A percentile compares a stretch with the other conserved stretches of the same genome.
Evolutionary conservation across 2,113 vertebrate species (phyloP).

Genomic region (Chascanopsetta lugubris): DNA sequence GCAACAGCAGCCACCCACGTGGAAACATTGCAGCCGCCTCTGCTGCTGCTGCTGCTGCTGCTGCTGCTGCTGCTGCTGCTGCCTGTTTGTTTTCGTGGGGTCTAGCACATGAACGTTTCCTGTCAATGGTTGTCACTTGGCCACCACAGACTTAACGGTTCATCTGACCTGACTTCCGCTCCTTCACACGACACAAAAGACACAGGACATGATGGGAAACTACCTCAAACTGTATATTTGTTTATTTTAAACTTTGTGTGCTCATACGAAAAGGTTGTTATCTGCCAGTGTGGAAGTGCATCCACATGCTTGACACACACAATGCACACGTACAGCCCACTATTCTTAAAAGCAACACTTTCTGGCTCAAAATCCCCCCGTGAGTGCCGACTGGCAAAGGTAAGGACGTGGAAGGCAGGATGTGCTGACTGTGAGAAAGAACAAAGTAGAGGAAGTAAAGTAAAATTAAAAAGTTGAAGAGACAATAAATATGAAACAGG

Average conservation of each 20-base stretch:
- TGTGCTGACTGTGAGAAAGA: no score
- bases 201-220: constrained; percentile 12
- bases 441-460: neutral
- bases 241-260: neutral
- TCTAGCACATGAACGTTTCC: constrained; percentile 3
- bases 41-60: neutral
- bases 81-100: neutral
- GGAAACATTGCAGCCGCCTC: constrained; percentile 2
- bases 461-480: no score
- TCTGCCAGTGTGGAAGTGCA: neutral
- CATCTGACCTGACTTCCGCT: neutral
- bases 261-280: neutral
- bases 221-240: neutral
- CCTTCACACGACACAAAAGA: neutral
- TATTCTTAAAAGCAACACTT: no score
- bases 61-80: neutral
- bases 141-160: neutral
- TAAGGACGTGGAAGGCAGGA: no score
- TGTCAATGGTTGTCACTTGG: constrained; percentile 22
- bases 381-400: no score
- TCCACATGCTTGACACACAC: neutral
- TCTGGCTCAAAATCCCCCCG: no score
- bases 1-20: constrained; percentile 17
- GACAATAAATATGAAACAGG: constrained; percentile 15
- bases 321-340: neutral